Conservation (phyloP, 2,888 invertebrate species). For the Linnaemya tessellans region DNA sequence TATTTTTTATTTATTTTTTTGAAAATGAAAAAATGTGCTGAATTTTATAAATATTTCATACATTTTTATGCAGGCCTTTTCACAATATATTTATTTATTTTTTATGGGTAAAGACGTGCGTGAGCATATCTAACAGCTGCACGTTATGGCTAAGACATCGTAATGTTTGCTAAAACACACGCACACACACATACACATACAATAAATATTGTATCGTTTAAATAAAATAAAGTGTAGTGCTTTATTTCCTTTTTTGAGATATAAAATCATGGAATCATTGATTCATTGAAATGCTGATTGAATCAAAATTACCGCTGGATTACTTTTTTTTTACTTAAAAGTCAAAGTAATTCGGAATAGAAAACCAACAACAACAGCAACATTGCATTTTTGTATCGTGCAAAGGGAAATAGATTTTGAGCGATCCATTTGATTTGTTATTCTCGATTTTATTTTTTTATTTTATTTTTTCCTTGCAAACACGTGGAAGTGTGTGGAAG, state of each 20-base stretch:
- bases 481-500: not conserved
- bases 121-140: slow-evolving; percentile 64
- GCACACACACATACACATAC: not conserved
- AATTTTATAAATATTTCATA: slow-evolving; percentile 73
- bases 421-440: slow-evolving; percentile 31
- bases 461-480: not conserved
- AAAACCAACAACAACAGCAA: not conserved
- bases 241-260: not conserved
- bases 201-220: slow-evolving; percentile 26
- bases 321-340: slow-evolving; percentile 18
- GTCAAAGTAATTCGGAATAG: not conserved
- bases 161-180: slow-evolving; percentile 69
- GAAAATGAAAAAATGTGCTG: slow-evolving; percentile 53
- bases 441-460: slow-evolving; percentile 11
- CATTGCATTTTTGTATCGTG: slow-evolving; percentile 28
- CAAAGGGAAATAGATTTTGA: slow-evolving; percentile 65
- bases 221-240: slow-evolving; percentile 37
- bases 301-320: slow-evolving; percentile 71
- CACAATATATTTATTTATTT: not conserved
- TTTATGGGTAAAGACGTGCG: slow-evolving; percentile 60
- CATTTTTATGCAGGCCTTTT: slow-evolving; percentile 61
- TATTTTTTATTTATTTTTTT: not conserved
- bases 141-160: slow-evolving; percentile 69
- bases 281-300: slow-evolving; percentile 73
- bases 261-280: slow-evolving; percentile 27